Percentiles rank a stretch among this genome's conserved stretches.
These are phyloP conservation scores for Fregata magnificens DNA, from an alignment of 2,113 vertebrate genomes.

Conservation along the genomic window DNA sequence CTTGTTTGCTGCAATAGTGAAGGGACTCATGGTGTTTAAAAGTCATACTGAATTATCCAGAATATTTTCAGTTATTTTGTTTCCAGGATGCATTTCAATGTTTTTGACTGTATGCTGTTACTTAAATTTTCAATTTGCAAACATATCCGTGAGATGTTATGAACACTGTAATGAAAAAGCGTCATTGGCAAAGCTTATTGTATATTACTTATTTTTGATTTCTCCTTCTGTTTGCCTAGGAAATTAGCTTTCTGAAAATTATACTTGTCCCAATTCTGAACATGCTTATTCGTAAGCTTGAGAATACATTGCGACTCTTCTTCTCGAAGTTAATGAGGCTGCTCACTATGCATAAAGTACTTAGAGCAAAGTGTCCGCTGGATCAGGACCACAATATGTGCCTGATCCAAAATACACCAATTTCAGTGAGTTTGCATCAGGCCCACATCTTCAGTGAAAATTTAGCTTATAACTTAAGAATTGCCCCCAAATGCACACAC, in stretches of 20 bases:
- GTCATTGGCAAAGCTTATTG: not conserved
- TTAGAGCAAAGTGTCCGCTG: not conserved
- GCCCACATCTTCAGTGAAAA: not conserved
- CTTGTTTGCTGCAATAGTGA: not conserved
- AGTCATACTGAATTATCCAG: not conserved
- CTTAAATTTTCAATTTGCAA: not conserved
- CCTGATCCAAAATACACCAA: not conserved
- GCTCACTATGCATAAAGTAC: not conserved
- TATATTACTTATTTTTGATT: not conserved
- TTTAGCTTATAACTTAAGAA: not conserved
- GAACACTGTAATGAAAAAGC: not conserved
- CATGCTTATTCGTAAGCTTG: not conserved
- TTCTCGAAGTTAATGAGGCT: not conserved
- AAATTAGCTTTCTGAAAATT: not conserved
- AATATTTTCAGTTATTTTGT: not conserved
- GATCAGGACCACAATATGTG: rapidly evolving
- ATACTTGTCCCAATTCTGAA: not conserved
- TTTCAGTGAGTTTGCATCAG: not conserved
- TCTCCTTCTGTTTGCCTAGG: not conserved
- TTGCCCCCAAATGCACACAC: not conserved
- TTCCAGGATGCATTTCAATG: not conserved
- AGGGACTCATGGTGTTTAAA: not conserved
- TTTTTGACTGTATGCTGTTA: not conserved
- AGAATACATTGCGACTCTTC: not conserved
- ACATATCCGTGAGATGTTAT: not conserved